Percentiles rank a stretch among this genome's conserved stretches.
Evolutionary conservation across 2,113 vertebrate genomes (phyloP).

Genomic region (Piprites chloris): DNA sequence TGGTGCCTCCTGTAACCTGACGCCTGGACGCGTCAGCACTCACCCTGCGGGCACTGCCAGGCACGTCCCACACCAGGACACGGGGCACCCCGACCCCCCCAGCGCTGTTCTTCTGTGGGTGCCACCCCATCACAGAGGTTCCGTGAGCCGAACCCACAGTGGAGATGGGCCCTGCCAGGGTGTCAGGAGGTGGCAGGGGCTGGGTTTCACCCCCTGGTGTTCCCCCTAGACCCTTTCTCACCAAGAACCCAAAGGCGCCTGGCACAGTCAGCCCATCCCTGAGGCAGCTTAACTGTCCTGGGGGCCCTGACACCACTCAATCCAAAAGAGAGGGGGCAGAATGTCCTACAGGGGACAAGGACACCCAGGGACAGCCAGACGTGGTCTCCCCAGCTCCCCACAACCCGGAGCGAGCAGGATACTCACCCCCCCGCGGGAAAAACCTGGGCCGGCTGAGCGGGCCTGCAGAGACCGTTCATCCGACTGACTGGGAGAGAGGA

Average conservation of each 20-base stretch:
- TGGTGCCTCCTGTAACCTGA: not conserved
- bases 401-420: not conserved
- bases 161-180: not conserved
- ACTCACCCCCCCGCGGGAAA: conserved; percentile 66
- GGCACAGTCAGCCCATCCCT: not conserved
- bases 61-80: not conserved
- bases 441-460: conserved; percentile 46
- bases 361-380: not conserved
- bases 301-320: not conserved
- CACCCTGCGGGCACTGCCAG: not conserved
- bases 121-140: not conserved
- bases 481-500: conserved; percentile 23
- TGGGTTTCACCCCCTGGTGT: not conserved
- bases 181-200: not conserved
- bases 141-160: not conserved
- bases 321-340: not conserved
- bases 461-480: conserved; percentile 61
- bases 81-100: not conserved
- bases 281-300: not conserved
- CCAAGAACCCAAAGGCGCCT: not conserved
- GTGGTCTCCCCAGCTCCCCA: not conserved
- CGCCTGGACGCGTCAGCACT: not conserved
- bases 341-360: not conserved
- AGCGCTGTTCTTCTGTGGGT: fast-evolving
- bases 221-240: not conserved